phyloP scores from a whole-genome alignment of 2,797 vertebrate genomes.

The Psittacula derbiana region DNA sequence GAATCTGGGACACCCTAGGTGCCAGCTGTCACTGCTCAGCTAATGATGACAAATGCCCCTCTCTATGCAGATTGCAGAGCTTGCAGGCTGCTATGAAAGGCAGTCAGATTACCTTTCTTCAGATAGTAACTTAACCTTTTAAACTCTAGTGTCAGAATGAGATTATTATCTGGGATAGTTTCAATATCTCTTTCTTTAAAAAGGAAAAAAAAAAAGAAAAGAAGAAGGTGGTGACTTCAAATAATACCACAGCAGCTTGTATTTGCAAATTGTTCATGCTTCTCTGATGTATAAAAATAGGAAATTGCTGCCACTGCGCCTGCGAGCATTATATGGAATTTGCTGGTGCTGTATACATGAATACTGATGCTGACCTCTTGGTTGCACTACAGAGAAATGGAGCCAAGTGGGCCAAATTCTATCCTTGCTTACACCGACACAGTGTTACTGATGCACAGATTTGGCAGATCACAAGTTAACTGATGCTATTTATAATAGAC shows the following conservation, averaged over 20 bases:
- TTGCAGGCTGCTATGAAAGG: conserved; percentile 83
- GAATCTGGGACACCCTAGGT: conserved; percentile 93
- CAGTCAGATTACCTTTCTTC: conserved; percentile 82
- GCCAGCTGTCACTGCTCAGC: conserved; percentile 97
- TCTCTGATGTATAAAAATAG: conserved; percentile 50
- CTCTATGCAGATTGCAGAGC: conserved; percentile 94
- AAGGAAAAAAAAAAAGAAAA: background rate
- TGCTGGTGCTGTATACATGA: background rate
- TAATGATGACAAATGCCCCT: conserved; percentile 99
- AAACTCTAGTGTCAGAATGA: conserved; percentile 77
- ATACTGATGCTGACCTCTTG: conserved; percentile 18
- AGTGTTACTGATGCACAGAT: background rate
- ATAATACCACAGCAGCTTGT: background rate
- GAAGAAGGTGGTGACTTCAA: conserved; percentile 9
- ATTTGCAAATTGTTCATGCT: conserved; percentile 21
- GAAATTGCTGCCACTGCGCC: conserved; percentile 16
- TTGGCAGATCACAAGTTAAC: conserved; percentile 21
- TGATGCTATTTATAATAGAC: conserved; percentile 8
- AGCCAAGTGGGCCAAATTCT: conserved; percentile 11
- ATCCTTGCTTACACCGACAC: background rate
- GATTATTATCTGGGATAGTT: conserved; percentile 72
- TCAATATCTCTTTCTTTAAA: conserved; percentile 69
- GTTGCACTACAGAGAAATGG: conserved; percentile 6
- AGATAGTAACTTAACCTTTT: conserved; percentile 82
- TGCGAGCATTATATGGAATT: conserved; percentile 7